These are phyloP conservation scores for Noctua janthe DNA, from an alignment of 2,888 invertebrate genomes.

Conservation along the genomic window DNA sequence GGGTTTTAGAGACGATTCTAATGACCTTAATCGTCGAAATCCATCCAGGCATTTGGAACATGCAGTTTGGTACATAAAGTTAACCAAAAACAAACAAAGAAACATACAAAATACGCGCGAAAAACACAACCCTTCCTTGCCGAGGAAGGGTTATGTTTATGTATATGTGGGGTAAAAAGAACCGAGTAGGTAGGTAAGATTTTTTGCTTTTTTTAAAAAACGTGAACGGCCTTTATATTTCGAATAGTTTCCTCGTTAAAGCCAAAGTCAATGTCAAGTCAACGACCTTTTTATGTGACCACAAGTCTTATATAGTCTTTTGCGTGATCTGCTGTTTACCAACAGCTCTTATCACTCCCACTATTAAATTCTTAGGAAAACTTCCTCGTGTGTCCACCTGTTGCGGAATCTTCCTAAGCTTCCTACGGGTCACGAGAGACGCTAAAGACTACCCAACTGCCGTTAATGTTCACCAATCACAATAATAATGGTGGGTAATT, in stretches of 20 bases:
- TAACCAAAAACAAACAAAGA: no score
- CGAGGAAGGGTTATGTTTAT: no score
- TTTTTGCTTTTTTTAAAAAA: neutral
- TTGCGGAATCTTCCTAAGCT: neutral
- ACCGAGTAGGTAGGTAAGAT: no score
- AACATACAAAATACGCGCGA: no score
- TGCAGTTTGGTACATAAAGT: no score
- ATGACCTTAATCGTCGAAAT: no score
- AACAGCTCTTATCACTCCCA: neutral
- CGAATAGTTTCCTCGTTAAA: neutral
- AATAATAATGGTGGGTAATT: no score
- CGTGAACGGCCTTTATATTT: neutral
- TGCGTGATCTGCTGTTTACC: neutral
- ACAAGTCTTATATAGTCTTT: neutral
- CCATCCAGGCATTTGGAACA: no score
- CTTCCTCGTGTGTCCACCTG: neutral
- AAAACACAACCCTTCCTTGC: no score
- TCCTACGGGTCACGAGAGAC: neutral
- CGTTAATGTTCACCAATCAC: neutral
- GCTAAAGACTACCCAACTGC: neutral
- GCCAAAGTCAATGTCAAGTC: slow-evolving; percentile 13
- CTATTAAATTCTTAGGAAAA: neutral
- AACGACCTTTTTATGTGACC: neutral
- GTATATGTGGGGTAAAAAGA: neutral
- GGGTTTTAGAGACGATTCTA: no score